Base-by-base conservation (phyloP, 92 coral and sea anemone genomes). In the Paragorgia papillata region DNA sequence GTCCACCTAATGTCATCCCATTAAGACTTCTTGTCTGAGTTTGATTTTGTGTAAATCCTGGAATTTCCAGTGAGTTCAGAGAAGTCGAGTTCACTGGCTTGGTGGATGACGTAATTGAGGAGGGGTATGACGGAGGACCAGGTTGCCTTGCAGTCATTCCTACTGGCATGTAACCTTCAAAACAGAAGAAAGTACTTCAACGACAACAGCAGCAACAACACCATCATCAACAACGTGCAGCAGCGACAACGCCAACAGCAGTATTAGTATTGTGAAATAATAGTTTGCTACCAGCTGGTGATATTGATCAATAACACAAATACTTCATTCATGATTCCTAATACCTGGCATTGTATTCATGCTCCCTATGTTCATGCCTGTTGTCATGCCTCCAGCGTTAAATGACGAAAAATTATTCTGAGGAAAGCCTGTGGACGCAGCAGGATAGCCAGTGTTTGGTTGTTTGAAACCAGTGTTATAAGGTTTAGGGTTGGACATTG, bases 1-100 rank as follows among this genome's bases (percentile, higher is more conserved):
- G 10, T 39, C 48, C 32, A 37, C 29, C 28, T 48, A 60, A 44
- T 46, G 25, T 30, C 60, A 69, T 69, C 61, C 49, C 60, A 56
- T 69, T 69, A 13, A 69, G 62, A 18, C 40, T 22, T 69, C 43
- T 69, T 25, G n/a, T n/a, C n/a, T n/a, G n/a, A n/a, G 76, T 4
- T 51, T 69, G 76, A 17, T 54, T 21, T 32, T 56, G 51, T 28
- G 27, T 54, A 32, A 69, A 69, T 33, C 76, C 76, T 48, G 76
- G 76, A 15, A 69, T 44, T 28, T 49, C 76, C 9, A 69, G 18
- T 3, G 76, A 69, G 54, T 28, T 49, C n/a, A 69, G 44, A 20
- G 76, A 69, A 26, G 76, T 46, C 30, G 59, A 15, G 18, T 54
- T 51, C 25, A 30, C 32, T 51, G 76, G 9, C 20, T 48, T 25